Conservation (phyloP, 2,113 vertebrate species). For the Megaceryle torquata region DNA sequence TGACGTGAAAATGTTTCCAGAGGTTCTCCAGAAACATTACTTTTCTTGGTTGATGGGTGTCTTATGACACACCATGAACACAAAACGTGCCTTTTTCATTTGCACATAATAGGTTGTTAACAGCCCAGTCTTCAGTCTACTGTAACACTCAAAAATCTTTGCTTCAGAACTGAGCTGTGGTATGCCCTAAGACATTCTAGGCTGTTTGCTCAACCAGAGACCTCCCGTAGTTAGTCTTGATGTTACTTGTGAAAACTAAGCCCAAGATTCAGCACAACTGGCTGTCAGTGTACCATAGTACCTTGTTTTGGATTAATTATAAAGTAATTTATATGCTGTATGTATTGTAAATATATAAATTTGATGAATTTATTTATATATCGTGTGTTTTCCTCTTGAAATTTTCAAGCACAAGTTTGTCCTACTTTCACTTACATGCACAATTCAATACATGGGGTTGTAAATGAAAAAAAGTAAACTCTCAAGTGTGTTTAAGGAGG, state of each 20-base stretch:
- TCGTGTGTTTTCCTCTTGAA: neutral
- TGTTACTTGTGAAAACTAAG: neutral
- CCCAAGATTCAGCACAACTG: neutral
- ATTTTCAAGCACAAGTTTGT: neutral
- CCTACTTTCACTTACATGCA: neutral
- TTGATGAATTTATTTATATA: constrained; percentile 75
- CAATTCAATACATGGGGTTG: neutral
- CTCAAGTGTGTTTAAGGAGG: neutral
- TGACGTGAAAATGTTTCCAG: constrained; percentile 1
- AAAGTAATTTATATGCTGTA: constrained; percentile 68
- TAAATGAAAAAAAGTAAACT: neutral
- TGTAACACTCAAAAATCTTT: neutral
- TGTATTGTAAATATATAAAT: constrained; percentile 72
- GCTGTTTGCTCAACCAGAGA: neutral
- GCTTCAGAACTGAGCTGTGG: neutral
- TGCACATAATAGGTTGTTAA: neutral
- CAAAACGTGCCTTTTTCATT: neutral
- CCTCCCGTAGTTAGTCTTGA: neutral
- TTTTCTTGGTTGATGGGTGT: neutral
- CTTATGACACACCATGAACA: neutral
- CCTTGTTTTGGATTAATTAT: neutral
- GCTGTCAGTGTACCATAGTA: neutral
- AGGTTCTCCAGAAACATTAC: neutral
- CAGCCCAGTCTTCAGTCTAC: neutral
- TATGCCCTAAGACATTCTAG: neutral